These are phyloP conservation scores for Eonycteris spelaea DNA, from an alignment of 2,113 vertebrate genomes.

Conservation along the genomic window DNA sequence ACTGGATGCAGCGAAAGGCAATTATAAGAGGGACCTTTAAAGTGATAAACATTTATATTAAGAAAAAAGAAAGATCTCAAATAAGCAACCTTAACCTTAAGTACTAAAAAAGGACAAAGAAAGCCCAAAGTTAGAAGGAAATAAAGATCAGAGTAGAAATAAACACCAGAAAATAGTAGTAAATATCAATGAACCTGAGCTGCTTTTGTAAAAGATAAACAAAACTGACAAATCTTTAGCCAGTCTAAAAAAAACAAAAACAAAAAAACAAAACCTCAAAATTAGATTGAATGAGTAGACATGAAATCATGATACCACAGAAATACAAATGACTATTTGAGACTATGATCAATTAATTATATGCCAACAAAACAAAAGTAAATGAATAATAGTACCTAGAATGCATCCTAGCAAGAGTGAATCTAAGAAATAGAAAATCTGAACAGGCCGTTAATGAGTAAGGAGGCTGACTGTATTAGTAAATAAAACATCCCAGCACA, in stretches of 20 bases:
- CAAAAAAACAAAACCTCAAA: no score
- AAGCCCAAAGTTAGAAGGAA: no score
- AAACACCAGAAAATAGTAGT: background rate
- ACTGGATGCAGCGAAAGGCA: background rate
- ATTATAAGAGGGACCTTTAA: background rate
- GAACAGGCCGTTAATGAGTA: background rate
- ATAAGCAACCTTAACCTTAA: no score
- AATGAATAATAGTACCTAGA: background rate
- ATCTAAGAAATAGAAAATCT: background rate
- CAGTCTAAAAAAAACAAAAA: no score
- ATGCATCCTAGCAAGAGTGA: background rate
- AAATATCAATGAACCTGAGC: background rate
- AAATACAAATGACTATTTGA: background rate
- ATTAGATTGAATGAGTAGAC: background rate
- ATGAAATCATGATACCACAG: background rate
- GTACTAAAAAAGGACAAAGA: no score
- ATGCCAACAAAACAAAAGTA: background rate
- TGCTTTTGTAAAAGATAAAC: background rate
- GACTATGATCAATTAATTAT: no score
- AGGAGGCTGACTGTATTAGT: no score
- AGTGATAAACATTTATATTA: background rate
- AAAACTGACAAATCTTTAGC: background rate
- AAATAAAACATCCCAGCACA: background rate
- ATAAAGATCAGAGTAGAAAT: background rate
- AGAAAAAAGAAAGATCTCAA: background rate